These are phyloP conservation scores for Eubasilissa regina DNA, from an alignment of 1,140 invertebrate species.

Conservation along the genomic window DNA sequence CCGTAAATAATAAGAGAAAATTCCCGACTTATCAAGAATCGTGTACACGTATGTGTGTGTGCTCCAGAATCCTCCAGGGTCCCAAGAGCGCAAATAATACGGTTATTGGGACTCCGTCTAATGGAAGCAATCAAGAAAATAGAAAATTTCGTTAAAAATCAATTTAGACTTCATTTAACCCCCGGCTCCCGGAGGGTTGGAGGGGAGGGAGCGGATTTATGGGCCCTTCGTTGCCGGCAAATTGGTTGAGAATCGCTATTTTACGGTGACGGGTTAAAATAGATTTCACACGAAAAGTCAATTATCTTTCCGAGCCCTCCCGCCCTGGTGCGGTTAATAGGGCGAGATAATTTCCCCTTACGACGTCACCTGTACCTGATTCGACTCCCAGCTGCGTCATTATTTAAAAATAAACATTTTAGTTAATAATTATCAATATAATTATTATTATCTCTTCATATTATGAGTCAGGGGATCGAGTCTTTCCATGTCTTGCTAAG, in stretches of 20 bases:
- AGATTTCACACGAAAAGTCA: slow-evolving; percentile 29
- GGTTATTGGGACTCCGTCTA: background rate
- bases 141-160: slow-evolving; percentile 30
- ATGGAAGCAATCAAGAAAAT: slow-evolving; percentile 24
- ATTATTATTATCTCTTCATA: too few relatives aligned
- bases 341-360: too few relatives aligned
- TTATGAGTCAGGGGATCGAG: too few relatives aligned
- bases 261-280: slow-evolving; percentile 31
- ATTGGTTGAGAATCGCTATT: slow-evolving; percentile 29
- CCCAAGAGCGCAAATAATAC: background rate
- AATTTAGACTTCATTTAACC: slow-evolving; percentile 14
- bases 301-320: slow-evolving; percentile 5
- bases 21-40: too few relatives aligned
- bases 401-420: too few relatives aligned
- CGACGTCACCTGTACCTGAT: too few relatives aligned
- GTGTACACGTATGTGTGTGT: too few relatives aligned
- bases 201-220: background rate
- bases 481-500: too few relatives aligned
- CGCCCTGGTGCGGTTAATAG: background rate
- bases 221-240: slow-evolving; percentile 12
- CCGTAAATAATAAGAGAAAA: too few relatives aligned
- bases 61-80: too few relatives aligned
- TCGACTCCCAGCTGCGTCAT: too few relatives aligned
- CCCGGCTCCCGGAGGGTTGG: background rate
- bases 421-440: too few relatives aligned